These are phyloP conservation scores for Grammomys surdaster DNA, from an alignment of 2,113 vertebrate genomes.

Conservation along the genomic window DNA sequence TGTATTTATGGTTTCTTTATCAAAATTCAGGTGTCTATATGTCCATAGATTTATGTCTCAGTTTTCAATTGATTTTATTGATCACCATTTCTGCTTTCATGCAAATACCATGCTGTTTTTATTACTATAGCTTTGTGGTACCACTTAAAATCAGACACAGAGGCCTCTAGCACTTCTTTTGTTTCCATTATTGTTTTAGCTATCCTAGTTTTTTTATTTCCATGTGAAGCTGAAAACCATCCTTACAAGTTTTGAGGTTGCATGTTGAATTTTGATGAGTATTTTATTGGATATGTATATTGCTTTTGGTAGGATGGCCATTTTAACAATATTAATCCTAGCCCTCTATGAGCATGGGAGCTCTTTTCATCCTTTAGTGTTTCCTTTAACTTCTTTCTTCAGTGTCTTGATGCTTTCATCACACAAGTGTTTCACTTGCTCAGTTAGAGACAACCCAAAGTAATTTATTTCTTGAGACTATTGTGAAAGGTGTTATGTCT, in stretches of 20 bases:
- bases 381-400: background rate
- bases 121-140: too few relatives aligned
- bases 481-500: background rate
- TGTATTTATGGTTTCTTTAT: too few relatives aligned
- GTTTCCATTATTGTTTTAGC: too few relatives aligned
- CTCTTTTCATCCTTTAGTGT: background rate
- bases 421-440: background rate
- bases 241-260: background rate
- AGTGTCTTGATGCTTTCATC: background rate
- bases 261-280: background rate
- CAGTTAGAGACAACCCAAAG: background rate
- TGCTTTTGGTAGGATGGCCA: background rate
- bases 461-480: background rate
- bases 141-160: too few relatives aligned
- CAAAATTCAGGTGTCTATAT: too few relatives aligned
- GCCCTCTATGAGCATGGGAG: background rate
- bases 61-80: too few relatives aligned
- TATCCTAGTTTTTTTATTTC: background rate
- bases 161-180: too few relatives aligned
- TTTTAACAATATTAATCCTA: background rate
- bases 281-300: background rate
- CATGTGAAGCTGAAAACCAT: background rate
- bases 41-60: too few relatives aligned
- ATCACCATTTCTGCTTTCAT: too few relatives aligned
- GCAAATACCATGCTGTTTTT: too few relatives aligned